phyloP scores from a whole-genome alignment of 1,140 invertebrate species.

The Zaprionus kolodkinae region DNA sequence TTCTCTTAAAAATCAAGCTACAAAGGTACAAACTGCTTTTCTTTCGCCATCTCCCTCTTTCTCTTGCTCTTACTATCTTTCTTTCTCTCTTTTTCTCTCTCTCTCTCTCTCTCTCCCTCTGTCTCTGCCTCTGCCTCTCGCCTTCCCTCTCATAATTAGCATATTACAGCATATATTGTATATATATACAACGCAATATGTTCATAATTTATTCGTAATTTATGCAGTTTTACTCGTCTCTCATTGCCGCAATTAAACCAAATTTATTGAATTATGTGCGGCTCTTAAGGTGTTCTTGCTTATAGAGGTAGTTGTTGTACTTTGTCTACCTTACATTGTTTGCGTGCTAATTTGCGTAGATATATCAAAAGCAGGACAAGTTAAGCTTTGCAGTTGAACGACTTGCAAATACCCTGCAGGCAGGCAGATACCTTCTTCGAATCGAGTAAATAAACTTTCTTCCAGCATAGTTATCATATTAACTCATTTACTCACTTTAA shows the following conservation, averaged over 20 bases:
- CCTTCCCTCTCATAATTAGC: not conserved
- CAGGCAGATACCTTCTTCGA: too few species aligned
- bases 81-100: not conserved
- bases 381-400: not conserved
- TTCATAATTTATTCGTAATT: slow-evolving; percentile 35
- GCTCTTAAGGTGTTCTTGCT: slow-evolving; percentile 28
- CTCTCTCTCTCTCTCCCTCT: slow-evolving; percentile 14
- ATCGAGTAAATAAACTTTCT: not conserved
- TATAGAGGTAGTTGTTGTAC: slow-evolving; percentile 8
- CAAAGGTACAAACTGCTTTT: not conserved
- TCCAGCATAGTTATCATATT: too few species aligned
- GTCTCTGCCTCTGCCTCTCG: not conserved
- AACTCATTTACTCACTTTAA: not conserved
- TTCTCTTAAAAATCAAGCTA: too few species aligned
- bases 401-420: not conserved
- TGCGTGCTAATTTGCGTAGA: not conserved
- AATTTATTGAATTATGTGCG: slow-evolving; percentile 68
- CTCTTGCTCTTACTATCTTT: not conserved
- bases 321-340: not conserved
- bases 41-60: slow-evolving; percentile 11
- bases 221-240: slow-evolving; percentile 60
- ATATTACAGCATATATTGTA: not conserved
- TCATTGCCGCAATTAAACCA: slow-evolving; percentile 70
- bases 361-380: not conserved
- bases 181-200: not conserved